Evolutionary conservation across 2,113 vertebrate species (phyloP).

Genomic region (Cyprinus carpio): DNA sequence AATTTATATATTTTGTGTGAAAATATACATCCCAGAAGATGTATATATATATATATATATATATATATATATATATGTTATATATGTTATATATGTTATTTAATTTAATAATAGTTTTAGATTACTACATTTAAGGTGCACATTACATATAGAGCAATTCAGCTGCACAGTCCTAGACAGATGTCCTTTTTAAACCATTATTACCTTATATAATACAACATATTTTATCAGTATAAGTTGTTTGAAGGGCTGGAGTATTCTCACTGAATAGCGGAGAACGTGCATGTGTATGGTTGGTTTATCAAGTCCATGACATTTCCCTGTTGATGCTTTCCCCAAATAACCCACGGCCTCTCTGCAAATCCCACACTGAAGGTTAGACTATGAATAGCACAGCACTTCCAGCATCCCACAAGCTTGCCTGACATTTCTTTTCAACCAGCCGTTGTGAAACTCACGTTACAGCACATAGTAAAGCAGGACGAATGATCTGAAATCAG

Average conservation of each 20-base stretch:
- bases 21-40: too few species aligned
- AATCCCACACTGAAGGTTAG: slow-evolving; percentile 61
- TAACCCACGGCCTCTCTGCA: slow-evolving; percentile 23
- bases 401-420: slow-evolving; percentile 55
- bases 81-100: too few species aligned
- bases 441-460: slow-evolving; percentile 35
- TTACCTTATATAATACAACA: neutral
- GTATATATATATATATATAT: too few species aligned
- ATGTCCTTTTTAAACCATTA: neutral
- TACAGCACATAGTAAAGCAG: slow-evolving; percentile 18
- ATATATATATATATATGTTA: too few species aligned
- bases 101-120: too few species aligned
- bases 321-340: slow-evolving; percentile 1
- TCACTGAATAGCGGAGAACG: neutral
- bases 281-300: slow-evolving; percentile 22
- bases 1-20: too few species aligned
- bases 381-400: slow-evolving; percentile 70
- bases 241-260: neutral
- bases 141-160: neutral
- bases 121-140: neutral
- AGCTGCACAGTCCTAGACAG: neutral
- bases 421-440: slow-evolving; percentile 50
- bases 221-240: too few species aligned
- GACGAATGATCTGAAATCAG: slow-evolving; percentile 23
- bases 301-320: slow-evolving; percentile 57